phyloP scores from a whole-genome alignment of 1,140 invertebrate species.

The silkworm (Bombyx mori) region DNA sequence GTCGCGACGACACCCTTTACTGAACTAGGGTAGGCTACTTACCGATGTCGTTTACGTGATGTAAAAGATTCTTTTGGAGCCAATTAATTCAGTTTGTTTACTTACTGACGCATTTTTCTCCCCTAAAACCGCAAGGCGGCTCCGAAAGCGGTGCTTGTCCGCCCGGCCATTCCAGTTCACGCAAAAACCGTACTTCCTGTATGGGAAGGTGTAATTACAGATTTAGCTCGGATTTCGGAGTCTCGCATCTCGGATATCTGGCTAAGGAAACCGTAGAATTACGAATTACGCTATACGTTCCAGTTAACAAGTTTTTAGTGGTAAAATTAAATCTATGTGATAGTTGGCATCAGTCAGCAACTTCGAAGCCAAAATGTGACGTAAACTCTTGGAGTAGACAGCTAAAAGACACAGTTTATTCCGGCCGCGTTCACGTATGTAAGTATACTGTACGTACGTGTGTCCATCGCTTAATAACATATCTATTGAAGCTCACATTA shows the following conservation, averaged over 20 bases:
- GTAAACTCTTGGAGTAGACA: slow-evolving; percentile 17
- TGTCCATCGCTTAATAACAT: slow-evolving; percentile 18
- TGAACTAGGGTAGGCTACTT: slow-evolving; percentile 19
- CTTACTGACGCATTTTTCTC: slow-evolving; percentile 92
- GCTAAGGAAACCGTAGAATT: no score
- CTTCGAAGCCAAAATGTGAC: slow-evolving; percentile 29
- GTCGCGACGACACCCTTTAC: slow-evolving; percentile 16
- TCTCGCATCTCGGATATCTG: no score
- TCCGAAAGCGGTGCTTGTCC: slow-evolving; percentile 89
- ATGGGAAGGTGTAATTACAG: not conserved
- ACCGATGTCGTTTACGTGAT: slow-evolving; percentile 21
- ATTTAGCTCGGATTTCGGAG: no score
- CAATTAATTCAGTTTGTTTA: slow-evolving; percentile 26
- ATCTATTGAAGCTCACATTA: slow-evolving; percentile 13
- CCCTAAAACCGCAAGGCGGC: slow-evolving; percentile 91
- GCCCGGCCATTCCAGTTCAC: slow-evolving; percentile 84
- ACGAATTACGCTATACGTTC: not conserved
- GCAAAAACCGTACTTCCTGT: slow-evolving; percentile 79
- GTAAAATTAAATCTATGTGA: slow-evolving; percentile 13
- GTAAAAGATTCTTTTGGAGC: slow-evolving; percentile 2
- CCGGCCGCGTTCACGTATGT: slow-evolving; percentile 24
- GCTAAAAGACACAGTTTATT: slow-evolving; percentile 23
- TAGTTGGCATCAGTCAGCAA: slow-evolving; percentile 32
- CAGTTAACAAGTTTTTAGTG: not conserved
- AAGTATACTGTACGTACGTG: slow-evolving; percentile 19